Evolutionary conservation across 2,797 vertebrate genomes (phyloP).

Genomic region (Hyperoplus immaculatus): DNA sequence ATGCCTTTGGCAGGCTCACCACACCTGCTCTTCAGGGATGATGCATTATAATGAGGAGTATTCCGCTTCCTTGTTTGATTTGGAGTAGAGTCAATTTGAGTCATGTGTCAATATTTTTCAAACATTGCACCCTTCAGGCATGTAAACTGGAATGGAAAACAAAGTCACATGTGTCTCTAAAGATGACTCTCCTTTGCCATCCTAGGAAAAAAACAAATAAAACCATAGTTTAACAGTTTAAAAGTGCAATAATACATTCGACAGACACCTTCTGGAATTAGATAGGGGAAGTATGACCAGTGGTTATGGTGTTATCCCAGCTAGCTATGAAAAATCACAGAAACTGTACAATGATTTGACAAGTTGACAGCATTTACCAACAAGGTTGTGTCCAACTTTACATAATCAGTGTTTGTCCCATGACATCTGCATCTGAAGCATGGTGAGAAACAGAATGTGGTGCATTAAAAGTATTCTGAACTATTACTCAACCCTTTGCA

Average conservation of each 20-base stretch:
- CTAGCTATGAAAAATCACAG: conserved; percentile 22
- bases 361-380: conserved; percentile 4
- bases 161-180: conserved; percentile 5
- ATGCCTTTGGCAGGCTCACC: not conserved
- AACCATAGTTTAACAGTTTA: not conserved
- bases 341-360: conserved; percentile 4
- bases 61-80: not conserved
- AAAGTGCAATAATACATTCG: not conserved
- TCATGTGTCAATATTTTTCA: not conserved
- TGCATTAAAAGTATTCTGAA: conserved; percentile 49
- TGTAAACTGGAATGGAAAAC: conserved; percentile 3
- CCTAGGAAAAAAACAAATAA: not conserved
- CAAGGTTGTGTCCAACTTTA: conserved; percentile 1
- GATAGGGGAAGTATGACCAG: not conserved
- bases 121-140: not conserved
- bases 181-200: not conserved
- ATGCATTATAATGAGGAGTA: not conserved
- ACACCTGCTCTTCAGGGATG: not conserved
- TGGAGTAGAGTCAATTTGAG: not conserved
- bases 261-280: not conserved
- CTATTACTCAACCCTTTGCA: conserved; percentile 55
- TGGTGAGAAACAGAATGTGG: conserved; percentile 61
- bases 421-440: conserved; percentile 49
- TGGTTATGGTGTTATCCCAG: not conserved
- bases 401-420: conserved; percentile 20